Percentiles rank a stretch among this genome's conserved stretches.
Conservation (phyloP, 2,113 vertebrate genomes). For the Romanogobio albipinnatus region DNA sequence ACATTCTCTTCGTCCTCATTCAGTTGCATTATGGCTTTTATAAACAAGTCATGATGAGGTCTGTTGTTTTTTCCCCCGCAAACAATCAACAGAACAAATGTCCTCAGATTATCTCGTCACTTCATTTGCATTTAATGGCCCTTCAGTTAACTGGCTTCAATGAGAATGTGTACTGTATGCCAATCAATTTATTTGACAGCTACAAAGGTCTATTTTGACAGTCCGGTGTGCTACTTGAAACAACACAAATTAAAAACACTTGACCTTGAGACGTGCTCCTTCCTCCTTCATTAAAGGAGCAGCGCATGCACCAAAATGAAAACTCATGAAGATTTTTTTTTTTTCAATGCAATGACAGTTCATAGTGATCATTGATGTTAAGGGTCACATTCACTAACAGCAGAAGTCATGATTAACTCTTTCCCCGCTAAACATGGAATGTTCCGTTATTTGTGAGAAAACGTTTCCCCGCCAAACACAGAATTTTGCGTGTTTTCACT, state of each 20-base stretch:
- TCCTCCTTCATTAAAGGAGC: not conserved
- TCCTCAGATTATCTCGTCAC: constrained; percentile 16
- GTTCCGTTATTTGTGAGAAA: too few relatives aligned
- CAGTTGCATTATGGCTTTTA: constrained; percentile 54
- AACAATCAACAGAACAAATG: constrained; percentile 40
- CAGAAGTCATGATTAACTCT: not conserved
- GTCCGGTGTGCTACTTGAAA: not conserved
- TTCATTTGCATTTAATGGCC: constrained; percentile 50
- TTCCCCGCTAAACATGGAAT: too few relatives aligned
- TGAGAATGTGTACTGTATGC: constrained; percentile 2
- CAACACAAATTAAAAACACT: constrained; percentile 1
- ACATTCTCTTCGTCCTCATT: constrained; percentile 50
- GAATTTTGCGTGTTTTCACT: too few relatives aligned
- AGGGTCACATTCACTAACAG: not conserved
- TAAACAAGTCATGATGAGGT: constrained; percentile 20
- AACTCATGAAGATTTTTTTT: not conserved
- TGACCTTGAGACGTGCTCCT: not conserved
- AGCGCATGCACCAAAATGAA: not conserved
- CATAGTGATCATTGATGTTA: not conserved
- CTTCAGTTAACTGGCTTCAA: not conserved
- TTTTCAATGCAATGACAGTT: too few relatives aligned
- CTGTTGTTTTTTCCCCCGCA: constrained; percentile 28
- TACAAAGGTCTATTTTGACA: not conserved
- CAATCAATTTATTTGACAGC: constrained; percentile 35
- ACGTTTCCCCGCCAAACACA: too few relatives aligned